Base-by-base conservation (phyloP, 2,888 invertebrate species). In the Tetranychus truncatus region DNA sequence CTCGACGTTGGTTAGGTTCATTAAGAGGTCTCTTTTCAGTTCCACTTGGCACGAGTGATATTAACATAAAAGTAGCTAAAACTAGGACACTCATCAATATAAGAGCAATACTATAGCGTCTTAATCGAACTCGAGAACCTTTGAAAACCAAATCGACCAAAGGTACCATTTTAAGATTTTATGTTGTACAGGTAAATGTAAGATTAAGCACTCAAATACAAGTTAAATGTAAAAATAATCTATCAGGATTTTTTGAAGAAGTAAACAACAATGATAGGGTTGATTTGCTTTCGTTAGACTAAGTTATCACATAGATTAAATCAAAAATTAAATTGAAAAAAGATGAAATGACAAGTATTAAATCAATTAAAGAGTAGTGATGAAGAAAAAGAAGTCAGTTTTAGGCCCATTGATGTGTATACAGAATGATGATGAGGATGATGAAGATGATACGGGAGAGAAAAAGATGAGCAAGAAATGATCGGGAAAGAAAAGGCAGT, bases 81-180 rank as follows among this genome's bases (percentile, higher is more conserved):
- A 69, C 21, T 20, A 69, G 69, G 69, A 24, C 69, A 69, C 21
- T 69, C 21, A 69, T 69, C 69, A 69, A 21, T 7, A 24, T 69
- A 24, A 69, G 20, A 20, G 34, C 69, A 11, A 69, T 24, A 69
- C 69, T 69, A 11, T 20, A 69, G 18, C 69, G 20, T 24, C 69
- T 20, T 69, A 69, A 69, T 69, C 69, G 69, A n/a, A 69, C 69
- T 24, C 69, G 69, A 69, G 34, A 69, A 20, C 69, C 69, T 69
- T 69, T 69, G 55, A 55, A 55, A 55, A 55, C 15, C 55, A 55
- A 55, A 55, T 55, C 55, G 9, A 55, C 55, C 55, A 55, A 55
- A 55, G 55, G 55, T 55, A 55, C 15, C 55, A 55, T 55, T 15
- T 55, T 55, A 15, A 15, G 6, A 55, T 55, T 7, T 15, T 9